Evolutionary conservation across 1,140 invertebrate genomes (phyloP), one percentile per base, ranked within the genome.

Genomic region (Dendrolimus punctatus): DNA sequence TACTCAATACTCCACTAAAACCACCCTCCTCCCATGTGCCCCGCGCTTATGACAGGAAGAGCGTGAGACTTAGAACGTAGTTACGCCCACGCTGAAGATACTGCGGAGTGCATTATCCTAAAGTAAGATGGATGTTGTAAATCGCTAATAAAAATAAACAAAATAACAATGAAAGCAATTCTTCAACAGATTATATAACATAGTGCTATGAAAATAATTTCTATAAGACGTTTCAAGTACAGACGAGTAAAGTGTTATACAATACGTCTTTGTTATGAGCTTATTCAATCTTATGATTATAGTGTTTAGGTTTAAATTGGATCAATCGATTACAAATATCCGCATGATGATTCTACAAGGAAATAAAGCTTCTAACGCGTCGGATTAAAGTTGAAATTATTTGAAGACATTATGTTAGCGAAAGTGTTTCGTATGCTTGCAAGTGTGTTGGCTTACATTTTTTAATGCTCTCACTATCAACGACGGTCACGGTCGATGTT

Each of bases 401-500:
- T n/a, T 40, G 50, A 10, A 9, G 48, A 50, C 46, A 38, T 46
- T 57, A 45, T 48, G 45, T 43, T 51, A 45, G 62, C 62, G 66
- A 68, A 68, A 68, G 66, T 68, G 65, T 55, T 57, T 65, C 38
- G 58, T 8, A 48, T 53, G 46, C 48, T 56, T 51, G 61, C 58
- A 59, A 41, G 39, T n/a, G 49, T 6, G 49, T 23, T 23, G 38
- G 50, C 37, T 51, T 45, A 58, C 49, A 55, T 50, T 60, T 62
- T 68, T 67, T 64, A 23, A 23, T 62, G 65, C 66, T 68, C 62
- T 68, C 66, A 65, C 66, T 60, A 51, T 54, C 49, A 43, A 53
- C 8, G 42, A 48, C 55, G 66, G 66, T 68, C 66, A 68, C 41
- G 66, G 66, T 62, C 66, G 55, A 42, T 48, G 49, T 55, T 43